Evolutionary conservation across 2,797 vertebrate genomes (phyloP), one percentile per base, ranked within the genome.

Genomic region (Bovichtus diacanthus): DNA sequence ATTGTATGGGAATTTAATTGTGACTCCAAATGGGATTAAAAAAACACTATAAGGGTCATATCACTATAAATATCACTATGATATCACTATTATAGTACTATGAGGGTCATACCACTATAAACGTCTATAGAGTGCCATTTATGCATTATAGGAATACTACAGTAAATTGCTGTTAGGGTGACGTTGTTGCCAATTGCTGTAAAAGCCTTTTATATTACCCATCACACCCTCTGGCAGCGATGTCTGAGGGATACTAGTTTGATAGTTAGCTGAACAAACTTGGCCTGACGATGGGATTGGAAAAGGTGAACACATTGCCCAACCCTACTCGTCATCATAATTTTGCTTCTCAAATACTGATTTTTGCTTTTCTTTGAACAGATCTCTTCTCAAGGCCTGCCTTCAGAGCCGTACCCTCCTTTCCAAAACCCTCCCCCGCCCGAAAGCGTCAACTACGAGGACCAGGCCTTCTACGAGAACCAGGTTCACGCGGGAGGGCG

Each of bases 381-480:
- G 98, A 94, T 99, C 83, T 96, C 97, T 23, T 95, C 96, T 93
- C 98, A 98, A 95, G 97, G 97, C 71, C 94, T 97, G 94, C 95
- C 96, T 85, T 91, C 97, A 94, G 98, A 99, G 92, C 95, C 96
- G 83, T 99, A 99, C 94, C 98, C 98, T 89, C 97, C 98, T 9
- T 99, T 99, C 94, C 98, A 97, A 86, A 99, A 98, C 90, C 97
- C 98, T 84, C 97, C 72, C 81, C 93, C 90, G 0, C 81, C 85
- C 0, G 92, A 91, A 31, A 96, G 93, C 18, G 79, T 86, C 59
- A 97, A 94, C 92, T 99, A 98, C 4, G 98, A 99, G 58, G 98
- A 99, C 56, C 93, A 94, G 93, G 96, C 97, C 89, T 99, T 98
- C 95, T 99, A 98, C 54, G 98, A 99, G 92, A 97, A 97, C 93